Evolutionary conservation across 2,113 vertebrate genomes (phyloP), one percentile per base, ranked within the genome.

Genomic region (Picathartes gymnocephalus): DNA sequence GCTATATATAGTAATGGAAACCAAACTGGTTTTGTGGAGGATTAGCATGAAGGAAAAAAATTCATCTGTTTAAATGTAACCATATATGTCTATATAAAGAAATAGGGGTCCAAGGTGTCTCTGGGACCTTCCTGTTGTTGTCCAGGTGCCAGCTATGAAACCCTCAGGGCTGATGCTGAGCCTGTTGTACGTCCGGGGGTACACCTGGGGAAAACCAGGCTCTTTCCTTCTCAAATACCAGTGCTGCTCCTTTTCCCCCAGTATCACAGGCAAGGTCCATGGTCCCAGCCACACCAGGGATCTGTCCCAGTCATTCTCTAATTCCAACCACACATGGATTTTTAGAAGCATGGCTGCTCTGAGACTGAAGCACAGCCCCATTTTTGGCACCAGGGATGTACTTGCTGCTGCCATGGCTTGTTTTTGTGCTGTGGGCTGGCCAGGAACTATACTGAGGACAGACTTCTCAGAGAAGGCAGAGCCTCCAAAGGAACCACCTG

Each of bases 11-110:
- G 93, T 60, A 74, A 81, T 90, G 88, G 88, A 92, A 93, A 92
- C 79, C 77, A 92, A 90, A 86, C 82, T 94, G 76, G 77, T 90
- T 95, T 94, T 88, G 71, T 86, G 72, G 39, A 91, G 79, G 90
- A 89, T 86, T 65, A 94, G 61, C 69, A 40, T 2, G 39, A 80
- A 73, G 56, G n/a, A 78, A 92, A 73, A 53, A n/a, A 58, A 14
- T 9, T 39, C 12, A 76, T 71, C 19, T 48, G 64, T 82, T 88
- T 83, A 51, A 90, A n/a, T 71, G 78, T 72, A 57, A 65, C 72
- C 69, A 28, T 86, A 25, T 71, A 83, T 65, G 86, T 84, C 58
- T 82, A 2, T 40, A n/a, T 60, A 10, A 74, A 81, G 77, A 60
- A 51, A 60, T 0, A 16, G 66, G 21, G 69, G n/a, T 45, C 58